Evolutionary conservation across 2,888 invertebrate species (phyloP).

Genomic region (Torymus auratus): DNA sequence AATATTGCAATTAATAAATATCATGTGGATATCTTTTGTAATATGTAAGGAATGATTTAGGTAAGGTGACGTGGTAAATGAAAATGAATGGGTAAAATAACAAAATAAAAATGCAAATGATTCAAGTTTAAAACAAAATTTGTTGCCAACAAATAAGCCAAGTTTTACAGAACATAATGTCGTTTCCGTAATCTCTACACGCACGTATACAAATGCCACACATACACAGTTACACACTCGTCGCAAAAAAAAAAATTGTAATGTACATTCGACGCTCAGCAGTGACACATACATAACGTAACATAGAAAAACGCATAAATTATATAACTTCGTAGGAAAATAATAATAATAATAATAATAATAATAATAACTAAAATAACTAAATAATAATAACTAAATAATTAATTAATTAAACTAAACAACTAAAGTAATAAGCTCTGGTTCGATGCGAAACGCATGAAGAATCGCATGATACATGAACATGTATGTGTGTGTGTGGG

Average conservation of each 20-base stretch:
- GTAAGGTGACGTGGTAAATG: constrained; percentile 19
- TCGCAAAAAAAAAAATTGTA: constrained; percentile 60
- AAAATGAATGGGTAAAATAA: constrained; percentile 50
- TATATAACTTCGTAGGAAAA: constrained; percentile 63
- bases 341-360: constrained; percentile 60
- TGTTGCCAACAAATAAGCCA: constrained; percentile 74
- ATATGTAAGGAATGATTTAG: background rate
- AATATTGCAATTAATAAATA: no score
- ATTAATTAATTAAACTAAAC: constrained; percentile 41
- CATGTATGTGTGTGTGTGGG: background rate
- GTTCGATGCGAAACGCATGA: constrained; percentile 31
- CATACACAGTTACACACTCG: constrained; percentile 58
- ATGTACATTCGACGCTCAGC: constrained; percentile 61
- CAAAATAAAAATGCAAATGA: constrained; percentile 46
- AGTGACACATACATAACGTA: constrained; percentile 61
- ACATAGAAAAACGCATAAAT: constrained; percentile 63
- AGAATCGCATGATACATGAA: constrained; percentile 15
- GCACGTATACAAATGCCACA: constrained; percentile 52
- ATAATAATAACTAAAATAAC: constrained; percentile 60
- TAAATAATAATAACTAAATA: constrained; percentile 54
- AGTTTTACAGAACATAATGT: constrained; percentile 70
- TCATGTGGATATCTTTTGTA: no score
- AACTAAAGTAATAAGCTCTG: constrained; percentile 59
- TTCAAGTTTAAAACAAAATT: constrained; percentile 79
- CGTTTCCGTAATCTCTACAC: constrained; percentile 60